Percentiles rank a stretch among this genome's conserved stretches.
Evolutionary conservation across 2,797 vertebrate species (phyloP).

Genomic region (Gallinago nigripennis): DNA sequence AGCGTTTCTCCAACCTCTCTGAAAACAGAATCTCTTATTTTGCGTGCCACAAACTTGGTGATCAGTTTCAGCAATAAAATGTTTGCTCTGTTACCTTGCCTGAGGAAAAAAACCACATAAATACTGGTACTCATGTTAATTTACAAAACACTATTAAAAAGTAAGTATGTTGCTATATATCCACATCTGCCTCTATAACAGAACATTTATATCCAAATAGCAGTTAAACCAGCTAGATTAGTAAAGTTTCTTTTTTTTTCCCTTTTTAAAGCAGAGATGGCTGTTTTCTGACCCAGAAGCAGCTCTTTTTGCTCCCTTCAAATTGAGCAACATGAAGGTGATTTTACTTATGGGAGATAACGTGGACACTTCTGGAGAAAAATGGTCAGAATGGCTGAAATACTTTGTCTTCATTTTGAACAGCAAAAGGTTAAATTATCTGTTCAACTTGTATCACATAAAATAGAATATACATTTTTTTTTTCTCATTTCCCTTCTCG

Average conservation of each 20-base stretch:
- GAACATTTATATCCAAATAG: conserved; percentile 10
- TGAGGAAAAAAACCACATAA: background rate
- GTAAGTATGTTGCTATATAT: background rate
- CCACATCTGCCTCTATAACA: conserved; percentile 10
- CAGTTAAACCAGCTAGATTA: conserved; percentile 22
- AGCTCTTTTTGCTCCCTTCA: conserved; percentile 1
- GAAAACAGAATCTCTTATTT: conserved; percentile 53
- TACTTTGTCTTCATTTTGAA: background rate
- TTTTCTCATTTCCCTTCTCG: background rate
- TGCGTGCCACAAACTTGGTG: conserved; percentile 21
- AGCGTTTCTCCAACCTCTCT: conserved; percentile 51
- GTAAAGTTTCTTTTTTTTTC: background rate
- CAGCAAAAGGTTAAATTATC: background rate
- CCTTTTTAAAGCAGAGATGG: background rate
- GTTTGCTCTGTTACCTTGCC: background rate
- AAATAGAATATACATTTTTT: background rate
- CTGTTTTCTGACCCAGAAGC: conserved; percentile 13
- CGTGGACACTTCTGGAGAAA: background rate
- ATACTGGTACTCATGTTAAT: background rate
- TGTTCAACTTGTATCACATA: background rate
- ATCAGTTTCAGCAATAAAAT: conserved; percentile 57
- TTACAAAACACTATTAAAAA: conserved; percentile 24
- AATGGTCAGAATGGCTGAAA: background rate
- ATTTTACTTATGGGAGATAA: background rate
- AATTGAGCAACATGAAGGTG: background rate